Base-by-base conservation (phyloP, 2,888 invertebrate species). In the Temnothorax unifasciatus region DNA sequence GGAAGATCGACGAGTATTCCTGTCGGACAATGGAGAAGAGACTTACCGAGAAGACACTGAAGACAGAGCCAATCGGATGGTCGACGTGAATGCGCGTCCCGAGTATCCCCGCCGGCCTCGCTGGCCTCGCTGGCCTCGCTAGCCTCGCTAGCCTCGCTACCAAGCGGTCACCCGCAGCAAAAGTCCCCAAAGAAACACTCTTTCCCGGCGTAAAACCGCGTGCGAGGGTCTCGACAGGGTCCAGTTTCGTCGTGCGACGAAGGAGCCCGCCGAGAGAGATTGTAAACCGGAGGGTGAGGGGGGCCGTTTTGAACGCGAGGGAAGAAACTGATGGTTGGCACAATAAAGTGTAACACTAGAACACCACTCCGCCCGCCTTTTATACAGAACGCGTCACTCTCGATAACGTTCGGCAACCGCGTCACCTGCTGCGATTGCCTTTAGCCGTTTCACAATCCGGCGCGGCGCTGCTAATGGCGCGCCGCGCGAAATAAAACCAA, bases 321-420 rank as follows among this genome's bases (percentile, higher is more conserved):
- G 52, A 71, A 47, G 52, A 71, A 59, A 85, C 83, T 69, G 85
- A 85, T 75, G 69, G 63, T 86, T 82, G 74, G 73, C 83, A 83
- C 89, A 89, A 84, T 79, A 85, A 79, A 82, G 61, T 71, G 63
- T 83, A 81, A 87, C 89, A 89, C 89, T 89, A 54, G 61, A 86
- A 87, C 90, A 89, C 90, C 88, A 87, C 88, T 79, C 74, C 84
- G 87, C 90, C 82, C 29, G 29, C 29, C 29, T 29, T 83, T 75
- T 84, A 5, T 79, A 63, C 64, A 52, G 68, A 41, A 82, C 82
- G 85, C 38, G 83, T 86, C 81, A 69, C 81, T 61, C 61, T 61
- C 73, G 79, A 13, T n/a, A 64, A 59, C 54, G 81, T 71, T 38
- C 71, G 68, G 41, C 13, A 44, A 41, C 29, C 29, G 29, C 54